Conservation (phyloP, 2,797 vertebrate genomes). For the Pampus argenteus region DNA sequence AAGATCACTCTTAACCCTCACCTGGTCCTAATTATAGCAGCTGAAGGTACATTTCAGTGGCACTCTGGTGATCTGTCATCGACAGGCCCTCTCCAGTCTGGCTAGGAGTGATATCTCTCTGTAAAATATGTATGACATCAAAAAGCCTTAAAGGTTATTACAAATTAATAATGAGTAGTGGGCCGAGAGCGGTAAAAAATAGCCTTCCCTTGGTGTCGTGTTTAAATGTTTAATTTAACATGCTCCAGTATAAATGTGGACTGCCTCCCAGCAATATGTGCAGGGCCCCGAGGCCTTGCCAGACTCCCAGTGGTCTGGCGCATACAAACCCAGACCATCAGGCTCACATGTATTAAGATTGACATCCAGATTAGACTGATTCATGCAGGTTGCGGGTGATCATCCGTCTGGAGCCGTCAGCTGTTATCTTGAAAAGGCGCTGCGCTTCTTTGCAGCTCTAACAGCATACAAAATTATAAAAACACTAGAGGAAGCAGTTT, state of each 20-base stretch:
- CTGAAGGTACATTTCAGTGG: constrained; percentile 68
- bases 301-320: constrained; percentile 39
- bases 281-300: constrained; percentile 50
- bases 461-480: constrained; percentile 66
- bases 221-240: constrained; percentile 87
- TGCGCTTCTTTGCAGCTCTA: constrained; percentile 42
- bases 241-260: constrained; percentile 76
- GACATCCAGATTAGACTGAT: constrained; percentile 69
- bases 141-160: constrained; percentile 91
- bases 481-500: constrained; percentile 73
- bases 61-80: constrained; percentile 80
- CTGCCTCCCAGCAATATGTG: constrained; percentile 67
- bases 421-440: constrained; percentile 53
- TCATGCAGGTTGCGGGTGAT: constrained; percentile 64
- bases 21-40: constrained; percentile 84
- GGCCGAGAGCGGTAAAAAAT: constrained; percentile 85
- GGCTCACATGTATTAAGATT: constrained; percentile 62
- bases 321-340: constrained; percentile 43
- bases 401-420: constrained; percentile 57
- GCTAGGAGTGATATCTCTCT: constrained; percentile 84
- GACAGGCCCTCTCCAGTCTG: constrained; percentile 73
- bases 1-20: constrained; percentile 66
- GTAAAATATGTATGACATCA: constrained; percentile 90
- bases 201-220: constrained; percentile 79
- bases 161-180: constrained; percentile 89